Evolutionary conservation across 1,140 invertebrate genomes (phyloP), one percentile per base, ranked within the genome.

Genomic region (Gonatopus flavifemur): DNA sequence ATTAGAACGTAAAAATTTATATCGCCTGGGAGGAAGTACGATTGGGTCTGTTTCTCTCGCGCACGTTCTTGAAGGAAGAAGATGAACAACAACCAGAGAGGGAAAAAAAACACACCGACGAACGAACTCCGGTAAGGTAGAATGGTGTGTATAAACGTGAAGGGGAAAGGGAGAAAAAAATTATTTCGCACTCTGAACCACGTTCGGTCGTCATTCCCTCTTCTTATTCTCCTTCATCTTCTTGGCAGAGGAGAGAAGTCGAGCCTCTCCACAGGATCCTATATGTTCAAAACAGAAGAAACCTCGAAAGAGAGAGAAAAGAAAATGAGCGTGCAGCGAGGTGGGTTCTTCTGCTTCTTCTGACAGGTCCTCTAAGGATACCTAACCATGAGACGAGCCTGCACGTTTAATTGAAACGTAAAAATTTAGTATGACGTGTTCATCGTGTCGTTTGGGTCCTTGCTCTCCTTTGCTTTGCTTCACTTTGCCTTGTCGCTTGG

Each of bases 1-100:
- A 70, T 70, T 70, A 68, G 64, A 70, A 70, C 66, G 66, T 69
- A 69, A 70, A 67, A 70, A 63, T 69, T 65, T 69, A 66, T 60
- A 69, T 63, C 54, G 63, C 57, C 53, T 48, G 56, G 52, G 55
- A 54, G 55, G 40, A 50, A 30, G 35, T 40, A 21, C 46, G 46
- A 36, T 15, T 25, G 19, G 39, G 21, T 33, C 36, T 30, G 24
- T 22, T 42, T 52, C 49, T 31, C 20, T 12, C 13, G 19, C 31
- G 10, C 43, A 30, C 32, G 43, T 30, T 28, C 22, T 45, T 40
- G 5, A 16, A 18, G 22, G 22, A 37, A 12, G 9, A 13, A 18
- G 20, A 40, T 12, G 28, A 31, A 24, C 33, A 36, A 52, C 36
- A 10, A 25, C 20, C 30, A 41, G 15, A 24, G 19, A 19, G 39